Evolutionary conservation across 2,797 vertebrate species (phyloP), one percentile per base, ranked within the genome.

Genomic region (Tapera naevia): DNA sequence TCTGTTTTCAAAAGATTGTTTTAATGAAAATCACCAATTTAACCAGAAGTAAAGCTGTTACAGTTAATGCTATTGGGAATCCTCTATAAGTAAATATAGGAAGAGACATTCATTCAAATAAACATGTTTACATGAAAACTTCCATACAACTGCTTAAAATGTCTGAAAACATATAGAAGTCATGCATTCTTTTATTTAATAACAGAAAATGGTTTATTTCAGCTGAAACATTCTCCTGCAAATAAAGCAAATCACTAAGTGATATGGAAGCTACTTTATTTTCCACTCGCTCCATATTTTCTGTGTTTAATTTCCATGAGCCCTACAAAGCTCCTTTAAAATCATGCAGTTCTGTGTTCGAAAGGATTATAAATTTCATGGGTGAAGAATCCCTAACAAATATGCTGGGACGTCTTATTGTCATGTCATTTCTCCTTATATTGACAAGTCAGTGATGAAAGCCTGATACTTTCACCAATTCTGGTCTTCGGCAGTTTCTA

Each of bases 311-410:
- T 86, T 92, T 91, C 41, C 39, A 22, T 4, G 18, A 88, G 25
- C 10, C 23, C 9, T 69, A 80, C 46, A 48, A 65, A 87, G 50
- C 46, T 80, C 43, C 67, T 88, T 83, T 53, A 81, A 80, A 95
- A 75, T 6, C 0, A 0, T 8, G 9, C 35, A n/a, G 30, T 53
- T 27, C 72, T 87, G 70, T 48, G 32, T 66, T 84, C 88, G 84
- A 73, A 94, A 75, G 80, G 76, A 60, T 83, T 62, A 69, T 27
- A 73, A 37, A 92, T 89, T 89, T 88, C 75, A 75, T 25, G 76
- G 69, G 51, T 93, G 91, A 93, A 19, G 85, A 13, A 73, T 60
- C 85, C 39, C 66, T 75, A 53, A 33, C 51, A 79, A 92, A 92
- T 80, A 41, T 28, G 25, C 70, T 75, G 58, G 58, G 65, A 23